These are phyloP conservation scores for Mythimna ferrago DNA, from an alignment of 2,888 invertebrate genomes.

Conservation along the genomic window DNA sequence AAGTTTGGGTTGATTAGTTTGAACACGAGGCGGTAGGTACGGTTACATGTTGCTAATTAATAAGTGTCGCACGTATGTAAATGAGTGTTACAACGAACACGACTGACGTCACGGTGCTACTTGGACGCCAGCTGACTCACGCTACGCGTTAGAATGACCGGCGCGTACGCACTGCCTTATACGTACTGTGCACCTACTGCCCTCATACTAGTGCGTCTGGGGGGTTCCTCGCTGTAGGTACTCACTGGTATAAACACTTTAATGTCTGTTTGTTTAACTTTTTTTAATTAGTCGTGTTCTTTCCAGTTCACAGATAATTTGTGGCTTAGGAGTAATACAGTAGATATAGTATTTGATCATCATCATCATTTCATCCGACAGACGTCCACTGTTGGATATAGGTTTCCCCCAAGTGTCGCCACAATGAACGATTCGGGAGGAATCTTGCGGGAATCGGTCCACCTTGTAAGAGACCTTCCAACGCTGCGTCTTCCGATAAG, in stretches of 20 bases:
- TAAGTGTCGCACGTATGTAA: conserved; percentile 22
- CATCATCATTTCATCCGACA: no score
- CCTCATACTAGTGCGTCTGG: neutral
- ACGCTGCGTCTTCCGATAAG: no score
- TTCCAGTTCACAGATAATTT: neutral
- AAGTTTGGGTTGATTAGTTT: neutral
- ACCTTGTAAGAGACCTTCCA: no score
- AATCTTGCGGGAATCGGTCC: no score
- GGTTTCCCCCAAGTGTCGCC: no score
- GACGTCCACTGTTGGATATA: no score
- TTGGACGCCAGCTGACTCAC: conserved; percentile 6
- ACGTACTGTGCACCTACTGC: neutral
- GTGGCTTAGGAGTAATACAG: neutral
- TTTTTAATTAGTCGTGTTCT: neutral
- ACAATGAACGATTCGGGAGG: no score
- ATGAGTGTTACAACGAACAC: neutral
- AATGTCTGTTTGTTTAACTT: neutral
- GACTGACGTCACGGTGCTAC: conserved; percentile 31
- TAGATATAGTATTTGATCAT: no score
- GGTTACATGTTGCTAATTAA: conserved; percentile 1
- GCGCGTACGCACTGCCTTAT: conserved; percentile 22
- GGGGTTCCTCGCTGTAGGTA: neutral
- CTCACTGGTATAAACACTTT: conserved; percentile 16
- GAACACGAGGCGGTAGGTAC: neutral
- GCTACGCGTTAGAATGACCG: conserved; percentile 3